Base-by-base conservation (phyloP, 2,888 invertebrate genomes). In the Calliopum simillimum region DNA sequence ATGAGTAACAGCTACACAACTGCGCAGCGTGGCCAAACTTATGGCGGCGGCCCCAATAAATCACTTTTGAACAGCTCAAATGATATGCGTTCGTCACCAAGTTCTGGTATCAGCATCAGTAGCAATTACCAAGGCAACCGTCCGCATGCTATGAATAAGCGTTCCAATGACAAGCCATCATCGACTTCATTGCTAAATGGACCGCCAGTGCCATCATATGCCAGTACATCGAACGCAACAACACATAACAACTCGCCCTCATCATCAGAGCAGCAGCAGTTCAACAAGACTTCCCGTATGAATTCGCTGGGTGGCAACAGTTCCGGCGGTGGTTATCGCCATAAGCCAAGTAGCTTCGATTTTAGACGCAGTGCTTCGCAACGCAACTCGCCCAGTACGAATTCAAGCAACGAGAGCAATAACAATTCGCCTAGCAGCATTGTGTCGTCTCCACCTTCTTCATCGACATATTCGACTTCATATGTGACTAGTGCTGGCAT, bases 381-480 rank as follows among this genome's bases (percentile, higher is more conserved):
- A 72, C 83, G 86, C 14, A 86, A 86, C 70, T 86, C 86, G 68
- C 86, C 86, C 19, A 83, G 86, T 75, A 85, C 86, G 73, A 86
- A 85, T 75, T 83, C 80, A 56, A 79, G 74, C 68, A 71, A 84
- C 70, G 85, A 86, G 75, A 86, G 86, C 75, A 86, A 81, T 78
- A 86, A 86, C 76, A 86, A 86, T 76, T 86, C 86, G 73, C 86
- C 86, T 63, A 86, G 86, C 78, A 86, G 84, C 79, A 80, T 82
- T 78, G 78, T 78, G 55, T 82, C 81, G 43, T 73, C 76, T 64
- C 67, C 67, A n/a, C 67, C 66, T 47, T 71, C 66, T 19, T 71
- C 72, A 19, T 64, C 43, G 65, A 76, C 75, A 68, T 76, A 75
- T 68, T 71, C 74, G 47, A 49, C 72, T 70, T 68, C 74, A 13